Evolutionary conservation across 2,797 vertebrate species (phyloP), one percentile per base, ranked within the genome.

Genomic region (Hydrophis major): DNA sequence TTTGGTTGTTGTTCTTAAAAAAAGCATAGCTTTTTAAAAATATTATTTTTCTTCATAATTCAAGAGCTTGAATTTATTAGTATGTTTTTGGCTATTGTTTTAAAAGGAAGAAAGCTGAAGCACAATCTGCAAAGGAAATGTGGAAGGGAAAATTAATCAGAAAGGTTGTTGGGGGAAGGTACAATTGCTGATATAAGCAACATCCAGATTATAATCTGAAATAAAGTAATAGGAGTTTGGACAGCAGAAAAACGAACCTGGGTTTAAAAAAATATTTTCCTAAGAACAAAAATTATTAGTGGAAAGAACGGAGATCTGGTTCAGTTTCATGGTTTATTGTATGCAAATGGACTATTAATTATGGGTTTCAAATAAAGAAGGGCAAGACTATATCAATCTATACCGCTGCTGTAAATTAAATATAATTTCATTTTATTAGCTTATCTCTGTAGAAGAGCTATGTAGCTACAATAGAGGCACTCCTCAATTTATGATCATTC

Each of bases 171-270:
- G 13, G 37, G 60, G 50, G 59, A 55, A 27, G 61, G 8, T 78
- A 63, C 90, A 93, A 78, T 6, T 93, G 89, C 92, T 93, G 86
- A 88, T 42, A 50, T 83, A 88, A 89, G n/a, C 86, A 83, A 20
- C 13, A 37, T 42, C 87, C 66, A 55, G 87, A 86, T 0, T 37
- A 60, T 88, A 86, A 86, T 94, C 86, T 91, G 69, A 10, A 87
- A 92, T 92, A 32, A 61, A 88, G 63, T 83, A 63, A 87, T 42
- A 55, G 32, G 47, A 61, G 86, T 28, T 91, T 63, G 60, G 57
- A 61, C 59, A 74, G 83, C 61, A 47, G 28, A 42, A 83, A 59
- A 28, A 63, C 91, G 56, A 63, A n/a, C 16, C 55, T 50, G 14
- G n/a, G 28, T 88, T 78, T 86, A 42, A 92, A 86, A 86, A 53